Percentiles rank a stretch among this genome's conserved stretches.
These are phyloP conservation scores for Diplazon laetatorius DNA, from an alignment of 2,888 invertebrate species.

Conservation along the genomic window DNA sequence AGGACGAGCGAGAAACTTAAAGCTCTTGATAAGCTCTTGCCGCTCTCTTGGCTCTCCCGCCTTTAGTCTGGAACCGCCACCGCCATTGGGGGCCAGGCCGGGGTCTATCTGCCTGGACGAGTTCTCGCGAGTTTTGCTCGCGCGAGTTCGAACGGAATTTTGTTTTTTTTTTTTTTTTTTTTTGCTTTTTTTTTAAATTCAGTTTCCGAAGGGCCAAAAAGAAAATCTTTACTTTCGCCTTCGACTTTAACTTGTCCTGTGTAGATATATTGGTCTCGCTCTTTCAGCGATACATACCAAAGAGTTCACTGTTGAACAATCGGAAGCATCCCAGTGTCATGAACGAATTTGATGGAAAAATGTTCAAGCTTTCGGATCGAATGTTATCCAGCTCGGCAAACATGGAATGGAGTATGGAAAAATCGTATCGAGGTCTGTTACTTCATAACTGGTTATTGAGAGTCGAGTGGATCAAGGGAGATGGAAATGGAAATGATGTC, in stretches of 20 bases:
- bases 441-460: constrained; percentile 28
- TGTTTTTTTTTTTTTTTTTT: no score
- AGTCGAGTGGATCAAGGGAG: constrained; percentile 16
- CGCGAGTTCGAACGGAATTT: no score
- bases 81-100: constrained; percentile 40
- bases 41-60: constrained; percentile 65
- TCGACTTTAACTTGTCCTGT: not conserved
- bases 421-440: constrained; percentile 9
- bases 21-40: constrained; percentile 79
- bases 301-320: not conserved
- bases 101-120: constrained; percentile 46
- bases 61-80: constrained; percentile 49
- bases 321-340: not conserved
- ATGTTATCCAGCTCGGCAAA: not conserved
- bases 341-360: not conserved
- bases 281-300: not conserved
- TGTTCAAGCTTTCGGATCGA: not conserved
- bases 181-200: no score
- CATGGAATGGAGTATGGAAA: not conserved
- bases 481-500: constrained; percentile 40
- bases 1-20: constrained; percentile 74
- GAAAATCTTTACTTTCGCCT: not conserved
- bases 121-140: constrained; percentile 27
- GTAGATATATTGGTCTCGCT: not conserved
- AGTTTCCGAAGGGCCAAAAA: not conserved